Evolutionary conservation across 2,113 vertebrate genomes (phyloP).

Genomic region (Smithornis capensis): DNA sequence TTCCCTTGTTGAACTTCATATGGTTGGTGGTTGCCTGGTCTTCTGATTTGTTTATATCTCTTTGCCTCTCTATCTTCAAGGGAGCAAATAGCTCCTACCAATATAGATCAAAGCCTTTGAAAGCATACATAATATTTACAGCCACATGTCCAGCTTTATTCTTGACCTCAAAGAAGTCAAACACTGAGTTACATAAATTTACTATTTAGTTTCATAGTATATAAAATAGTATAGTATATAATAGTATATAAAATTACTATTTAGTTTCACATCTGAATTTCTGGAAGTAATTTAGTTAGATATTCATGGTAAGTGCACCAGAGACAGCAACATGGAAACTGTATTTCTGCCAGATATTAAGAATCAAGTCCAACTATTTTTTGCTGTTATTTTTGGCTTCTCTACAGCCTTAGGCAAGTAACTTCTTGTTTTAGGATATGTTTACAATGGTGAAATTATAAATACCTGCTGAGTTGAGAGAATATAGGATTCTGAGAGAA

Average conservation of each 20-base stretch:
- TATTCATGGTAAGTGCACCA: background rate
- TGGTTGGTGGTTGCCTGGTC: background rate
- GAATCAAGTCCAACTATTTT: background rate
- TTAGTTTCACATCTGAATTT: background rate
- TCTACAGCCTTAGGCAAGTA: background rate
- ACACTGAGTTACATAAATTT: too few relatives aligned
- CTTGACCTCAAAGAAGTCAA: background rate
- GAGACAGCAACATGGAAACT: background rate
- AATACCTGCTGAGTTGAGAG: background rate
- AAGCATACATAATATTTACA: background rate
- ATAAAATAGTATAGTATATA: too few relatives aligned
- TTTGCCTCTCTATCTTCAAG: background rate
- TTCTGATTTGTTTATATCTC: background rate
- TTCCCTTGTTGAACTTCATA: background rate
- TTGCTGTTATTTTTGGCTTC: background rate
- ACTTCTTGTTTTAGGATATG: background rate
- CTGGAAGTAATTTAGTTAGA: background rate
- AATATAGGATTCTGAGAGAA: background rate
- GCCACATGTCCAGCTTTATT: background rate
- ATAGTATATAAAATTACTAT: too few relatives aligned
- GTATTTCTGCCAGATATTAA: background rate
- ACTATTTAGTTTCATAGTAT: too few relatives aligned
- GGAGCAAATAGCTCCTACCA: background rate
- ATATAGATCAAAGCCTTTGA: background rate
- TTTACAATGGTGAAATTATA: background rate